Percentiles rank a stretch among this genome's conserved stretches.
These are phyloP conservation scores for Castor canadensis DNA, from an alignment of 2,113 vertebrate genomes.

Conservation along the genomic window DNA sequence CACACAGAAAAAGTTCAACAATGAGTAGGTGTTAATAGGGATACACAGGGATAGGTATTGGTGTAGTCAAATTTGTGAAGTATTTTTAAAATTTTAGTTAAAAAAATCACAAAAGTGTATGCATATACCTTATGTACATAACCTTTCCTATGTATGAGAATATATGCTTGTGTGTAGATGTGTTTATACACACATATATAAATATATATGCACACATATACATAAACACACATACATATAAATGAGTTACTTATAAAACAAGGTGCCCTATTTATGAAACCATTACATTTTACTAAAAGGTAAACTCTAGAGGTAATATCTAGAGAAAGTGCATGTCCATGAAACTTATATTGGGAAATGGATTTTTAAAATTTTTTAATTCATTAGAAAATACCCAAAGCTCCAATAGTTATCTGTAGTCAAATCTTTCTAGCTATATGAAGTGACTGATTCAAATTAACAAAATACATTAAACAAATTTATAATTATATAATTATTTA, in stretches of 20 bases:
- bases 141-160: neutral
- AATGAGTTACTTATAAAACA: neutral
- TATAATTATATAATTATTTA: neutral
- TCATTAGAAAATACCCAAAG: neutral
- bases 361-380: neutral
- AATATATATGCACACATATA: neutral
- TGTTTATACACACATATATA: neutral
- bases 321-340: neutral
- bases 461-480: neutral
- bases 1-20: neutral
- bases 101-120: neutral
- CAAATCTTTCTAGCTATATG: neutral
- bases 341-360: neutral
- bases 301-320: neutral
- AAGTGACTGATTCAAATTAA: neutral
- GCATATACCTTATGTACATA: neutral
- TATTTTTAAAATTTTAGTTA: neutral
- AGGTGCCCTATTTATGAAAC: neutral
- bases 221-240: rapidly evolving
- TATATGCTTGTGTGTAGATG: neutral
- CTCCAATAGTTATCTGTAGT: neutral
- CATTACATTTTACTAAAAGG: neutral
- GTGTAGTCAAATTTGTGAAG: neutral
- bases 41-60: neutral
- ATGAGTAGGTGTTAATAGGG: neutral